Base-by-base conservation (phyloP, 2,888 invertebrate genomes). In the Dryobotodes eremita region DNA sequence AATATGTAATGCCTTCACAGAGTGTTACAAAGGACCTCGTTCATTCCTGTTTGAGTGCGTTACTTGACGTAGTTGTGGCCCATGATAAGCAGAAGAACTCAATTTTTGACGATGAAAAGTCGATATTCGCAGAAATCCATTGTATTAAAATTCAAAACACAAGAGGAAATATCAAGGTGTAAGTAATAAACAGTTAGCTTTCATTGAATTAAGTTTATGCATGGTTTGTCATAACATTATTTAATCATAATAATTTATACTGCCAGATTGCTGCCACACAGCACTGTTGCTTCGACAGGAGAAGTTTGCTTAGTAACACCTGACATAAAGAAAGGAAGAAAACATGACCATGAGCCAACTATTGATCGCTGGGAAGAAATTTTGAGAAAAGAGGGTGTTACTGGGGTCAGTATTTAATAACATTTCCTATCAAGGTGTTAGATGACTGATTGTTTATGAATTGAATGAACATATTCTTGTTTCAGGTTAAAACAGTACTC, bases 291-390 rank as follows among this genome's bases (percentile, higher is more conserved):
- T 55, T 96, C 97, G 4, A 97, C 97, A 5, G 97, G 98, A 80
- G 98, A 98, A 88, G 97, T 98, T 42, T 98, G 98, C 83, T 93
- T 99, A 23, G 97, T 99, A 91, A 98, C 98, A 55, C 97, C 98
- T 13, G 99, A 99, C 92, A 93, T 98, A 65, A 97, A 98, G 90
- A 98, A 97, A 88, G 98, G 98, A 8, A 97, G 97, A 46, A 97
- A 97, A 89, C 95, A 97, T 78, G 98, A 98, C 86, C 98, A 98
- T 93, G 98, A 98, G 86, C 97, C 98, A 48, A 98, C 98, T 5
- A 94, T 98, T 75, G 97, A 98, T 64, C 97, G 98, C 90, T 98
- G 98, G 95, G 97, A 98, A 93, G 97, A 98, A 75, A 87, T 98
- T 26, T 93, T 99, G 8, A 95, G 95, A 5, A 95, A 97, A 81